Conservation (phyloP, 1,140 invertebrate species). For the Drosophila lowei region DNA sequence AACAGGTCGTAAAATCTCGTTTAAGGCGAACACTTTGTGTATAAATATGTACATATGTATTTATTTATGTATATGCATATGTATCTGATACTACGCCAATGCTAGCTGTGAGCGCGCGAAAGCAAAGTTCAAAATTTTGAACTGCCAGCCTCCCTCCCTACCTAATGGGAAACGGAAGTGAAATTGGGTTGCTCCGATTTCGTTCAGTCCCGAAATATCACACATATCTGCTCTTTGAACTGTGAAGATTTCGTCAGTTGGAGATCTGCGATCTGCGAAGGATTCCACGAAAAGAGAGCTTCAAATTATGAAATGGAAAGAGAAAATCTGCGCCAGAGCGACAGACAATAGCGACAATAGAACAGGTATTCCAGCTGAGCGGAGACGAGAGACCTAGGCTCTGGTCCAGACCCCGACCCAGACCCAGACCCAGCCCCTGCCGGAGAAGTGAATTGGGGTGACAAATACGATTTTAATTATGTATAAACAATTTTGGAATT, state of each 20-base stretch:
- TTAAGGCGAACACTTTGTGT: slow-evolving; percentile 23
- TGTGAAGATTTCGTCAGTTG: slow-evolving; percentile 6
- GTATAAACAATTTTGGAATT: slow-evolving; percentile 53
- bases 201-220: slow-evolving; percentile 40
- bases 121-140: slow-evolving; percentile 37
- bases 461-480: slow-evolving; percentile 73
- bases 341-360: slow-evolving; percentile 40
- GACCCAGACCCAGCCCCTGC: slow-evolving; percentile 13
- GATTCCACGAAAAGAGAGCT: slow-evolving; percentile 31
- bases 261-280: neutral
- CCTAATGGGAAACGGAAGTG: slow-evolving; percentile 44
- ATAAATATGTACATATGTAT: slow-evolving; percentile 1
- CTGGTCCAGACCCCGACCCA: slow-evolving; percentile 13
- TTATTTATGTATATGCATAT: too few relatives aligned
- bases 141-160: slow-evolving; percentile 5
- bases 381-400: slow-evolving; percentile 4
- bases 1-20: slow-evolving; percentile 73
- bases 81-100: slow-evolving; percentile 12
- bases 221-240: slow-evolving; percentile 2
- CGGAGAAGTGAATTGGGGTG: slow-evolving; percentile 48
- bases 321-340: slow-evolving; percentile 6
- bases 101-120: slow-evolving; percentile 9
- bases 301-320: slow-evolving; percentile 13
- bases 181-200: slow-evolving; percentile 43
- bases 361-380: slow-evolving; percentile 56